Evolutionary conservation across 1,140 invertebrate genomes (phyloP).

Genomic region (Ceratosolen fusciceps): DNA sequence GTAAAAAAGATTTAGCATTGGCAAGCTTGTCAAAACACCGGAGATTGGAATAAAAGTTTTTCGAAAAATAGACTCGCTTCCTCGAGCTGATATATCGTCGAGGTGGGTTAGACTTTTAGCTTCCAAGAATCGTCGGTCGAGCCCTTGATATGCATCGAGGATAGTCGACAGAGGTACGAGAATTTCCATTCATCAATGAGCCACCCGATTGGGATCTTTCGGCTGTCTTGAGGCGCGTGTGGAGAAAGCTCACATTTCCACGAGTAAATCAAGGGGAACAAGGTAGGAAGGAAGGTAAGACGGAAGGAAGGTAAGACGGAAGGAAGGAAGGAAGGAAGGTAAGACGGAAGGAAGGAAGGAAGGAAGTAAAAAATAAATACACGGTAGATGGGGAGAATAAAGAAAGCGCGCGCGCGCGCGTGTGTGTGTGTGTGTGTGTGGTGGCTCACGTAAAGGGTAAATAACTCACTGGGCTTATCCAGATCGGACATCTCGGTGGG

Average conservation of each 20-base stretch:
- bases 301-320: neutral
- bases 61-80: neutral
- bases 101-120: neutral
- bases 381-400: too few species aligned
- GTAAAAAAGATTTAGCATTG: neutral
- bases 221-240: neutral
- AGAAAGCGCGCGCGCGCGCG: too few species aligned
- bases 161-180: neutral
- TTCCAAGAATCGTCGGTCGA: neutral
- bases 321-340: neutral
- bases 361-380: too few species aligned
- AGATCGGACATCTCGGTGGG: conserved; percentile 60
- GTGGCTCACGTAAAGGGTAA: neutral
- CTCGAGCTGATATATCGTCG: neutral
- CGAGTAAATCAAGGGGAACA: neutral
- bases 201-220: neutral
- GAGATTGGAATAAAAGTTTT: neutral
- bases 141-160: neutral
- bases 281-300: neutral
- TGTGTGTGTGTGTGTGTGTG: too few species aligned
- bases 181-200: conserved; percentile 10
- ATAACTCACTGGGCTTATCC: conserved; percentile 66
- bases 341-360: too few species aligned
- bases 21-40: neutral
- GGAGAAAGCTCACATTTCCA: neutral